Percentiles rank a stretch among this genome's conserved stretches.
Conservation (phyloP, 2,797 vertebrate genomes). For the Acrossocheilus wenchowensis region DNA sequence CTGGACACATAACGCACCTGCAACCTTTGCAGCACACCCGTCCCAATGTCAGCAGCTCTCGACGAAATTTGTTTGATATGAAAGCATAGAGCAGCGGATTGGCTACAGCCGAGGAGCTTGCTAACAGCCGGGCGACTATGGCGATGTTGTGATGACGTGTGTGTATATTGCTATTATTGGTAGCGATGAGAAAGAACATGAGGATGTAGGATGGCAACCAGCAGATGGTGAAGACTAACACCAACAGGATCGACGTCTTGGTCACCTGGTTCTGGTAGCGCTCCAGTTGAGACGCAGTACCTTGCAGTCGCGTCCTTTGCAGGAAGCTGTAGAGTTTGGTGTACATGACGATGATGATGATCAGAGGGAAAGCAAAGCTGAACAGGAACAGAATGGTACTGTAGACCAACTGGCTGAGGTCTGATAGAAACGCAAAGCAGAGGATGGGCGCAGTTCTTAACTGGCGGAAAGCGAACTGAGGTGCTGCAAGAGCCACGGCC, state of each 20-base stretch:
- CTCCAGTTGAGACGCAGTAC: conserved; percentile 73
- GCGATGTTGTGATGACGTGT: conserved; percentile 62
- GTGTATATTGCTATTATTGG: conserved; percentile 12
- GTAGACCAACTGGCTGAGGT: conserved; percentile 78
- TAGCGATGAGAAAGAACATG: conserved; percentile 77
- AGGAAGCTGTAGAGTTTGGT: conserved; percentile 79
- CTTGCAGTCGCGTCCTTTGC: conserved; percentile 57
- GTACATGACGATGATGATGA: conserved; percentile 79
- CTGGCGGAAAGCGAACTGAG: conserved; percentile 78
- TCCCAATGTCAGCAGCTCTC: conserved; percentile 70
- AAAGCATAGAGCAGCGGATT: conserved; percentile 81
- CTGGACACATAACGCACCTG: conserved; percentile 42
- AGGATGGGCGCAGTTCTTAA: conserved; percentile 59
- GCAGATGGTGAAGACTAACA: conserved; percentile 79
- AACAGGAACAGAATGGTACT: conserved; percentile 76
- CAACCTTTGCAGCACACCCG: conserved; percentile 63
- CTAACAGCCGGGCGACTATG: conserved; percentile 74
- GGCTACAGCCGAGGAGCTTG: conserved; percentile 75
- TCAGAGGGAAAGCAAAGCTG: conserved; percentile 76
- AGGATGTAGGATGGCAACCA: conserved; percentile 82
- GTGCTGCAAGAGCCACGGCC: conserved; percentile 73
- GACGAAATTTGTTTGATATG: conserved; percentile 79
- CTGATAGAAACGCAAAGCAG: conserved; percentile 80
- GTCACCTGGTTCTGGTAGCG: conserved; percentile 82
- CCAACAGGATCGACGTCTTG: conserved; percentile 78